Evolutionary conservation across 2,888 invertebrate species (phyloP), one percentile per base, ranked within the genome.

Genomic region (Plagodis dolabraria): DNA sequence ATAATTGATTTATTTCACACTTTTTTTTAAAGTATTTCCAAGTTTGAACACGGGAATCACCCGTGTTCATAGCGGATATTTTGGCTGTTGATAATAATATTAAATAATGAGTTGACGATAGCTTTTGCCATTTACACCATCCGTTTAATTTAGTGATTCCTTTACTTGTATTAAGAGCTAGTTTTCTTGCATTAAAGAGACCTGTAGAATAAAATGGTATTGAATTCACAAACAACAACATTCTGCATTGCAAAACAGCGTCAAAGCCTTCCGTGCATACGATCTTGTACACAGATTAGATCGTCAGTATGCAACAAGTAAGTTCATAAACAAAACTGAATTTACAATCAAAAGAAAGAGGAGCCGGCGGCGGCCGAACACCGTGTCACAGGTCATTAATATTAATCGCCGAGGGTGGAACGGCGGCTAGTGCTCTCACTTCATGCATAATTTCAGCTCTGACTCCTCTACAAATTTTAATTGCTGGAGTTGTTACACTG

Each of bases 381-480:
- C 80, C 83, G 86, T 87, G 89, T 86, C 89, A 85, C 86, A 77
- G 81, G 81, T 87, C 91, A 91, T 91, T 89, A 89, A 91, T 90
- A 91, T 91, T 91, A 88, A 91, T 87, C 82, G 82, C 69, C 72
- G 76, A 75, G 75, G 79, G 80, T 77, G 78, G 75, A 79, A 74
- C 79, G 80, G 70, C 78, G 83, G 84, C 83, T 79, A 83, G 85
- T 83, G 82, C 82, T 83, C 80, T 81, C 81, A 75, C 80, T 85
- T 82, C 85, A 86, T 89, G 90, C 89, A 89, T 91, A 90, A 89
- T 87, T 87, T 84, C 79, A 79, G 75, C 77, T 76, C 71, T 70
- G 76, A 78, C 76, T 82, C 75, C 79, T 72, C 77, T 73, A 82
- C 85, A 88, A 84, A 87, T 89, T 89, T 88, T 88, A 89, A 90